Base-by-base conservation (phyloP, 2,113 vertebrate species). In the Carlito syrichta region DNA sequence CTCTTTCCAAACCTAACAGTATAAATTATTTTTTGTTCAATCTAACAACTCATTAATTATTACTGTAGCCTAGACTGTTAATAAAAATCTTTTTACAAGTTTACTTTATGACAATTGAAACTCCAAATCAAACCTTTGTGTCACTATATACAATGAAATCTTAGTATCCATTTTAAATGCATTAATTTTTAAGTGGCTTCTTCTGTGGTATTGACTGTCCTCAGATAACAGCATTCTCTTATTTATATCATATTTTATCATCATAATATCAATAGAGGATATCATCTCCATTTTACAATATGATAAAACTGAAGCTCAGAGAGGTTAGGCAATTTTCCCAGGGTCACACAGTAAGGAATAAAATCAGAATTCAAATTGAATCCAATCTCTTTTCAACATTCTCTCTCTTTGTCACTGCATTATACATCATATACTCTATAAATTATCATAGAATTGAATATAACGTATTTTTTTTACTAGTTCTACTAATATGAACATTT, bases 21-120 rank as follows among this genome's bases (percentile, higher is more conserved):
- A 91, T 1, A 52, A 87, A 62, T 76, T 32, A 62, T 81, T 94
- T 92, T n/a, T 45, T 86, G 32, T 89, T 97, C 73, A 48, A 66
- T 79, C 43, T 52, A 76, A 76, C n/a, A 81, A 89, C 22, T 62
- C 32, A 83, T 54, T 81, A 74, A 48, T 86, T 86, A 94, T 62
- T 63, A 76, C 7, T 60, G 27, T 27, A 73, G 25, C n/a, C n/a
- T 82, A 48, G 60, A 94, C 14, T 92, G 35, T 77, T 94, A 91
- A 87, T 84, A 63, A 97, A 63, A 56, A 45, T 77, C 17, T 25
- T 88, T 84, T 38, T 6, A 56, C 86, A 92, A 54, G 56, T 62
- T 76, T 66, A 52, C 16, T 81, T 71, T 22, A 52, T 79, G n/a
- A 60, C n/a, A 74, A 35, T 23, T 97, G 79, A 38, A 38, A 96